Evolutionary conservation across 2,113 vertebrate genomes (phyloP).

Genomic region (Periophthalmus modestus): DNA sequence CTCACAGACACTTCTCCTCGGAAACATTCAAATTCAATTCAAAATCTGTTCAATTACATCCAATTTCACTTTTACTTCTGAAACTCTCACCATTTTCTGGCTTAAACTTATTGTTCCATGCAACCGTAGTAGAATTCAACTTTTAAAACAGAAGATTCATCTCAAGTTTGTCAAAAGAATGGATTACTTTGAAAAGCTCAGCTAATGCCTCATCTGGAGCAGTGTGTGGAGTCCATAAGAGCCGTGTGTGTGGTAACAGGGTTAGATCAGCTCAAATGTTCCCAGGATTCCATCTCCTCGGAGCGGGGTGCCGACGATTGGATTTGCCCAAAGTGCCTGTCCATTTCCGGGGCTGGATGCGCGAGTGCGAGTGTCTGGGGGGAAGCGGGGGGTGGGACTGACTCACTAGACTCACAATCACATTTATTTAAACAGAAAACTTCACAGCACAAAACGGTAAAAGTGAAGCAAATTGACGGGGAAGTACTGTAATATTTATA

Average conservation of each 20-base stretch:
- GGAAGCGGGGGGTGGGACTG: constrained; percentile 58
- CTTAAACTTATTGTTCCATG: constrained; percentile 27
- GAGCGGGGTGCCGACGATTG: constrained; percentile 73
- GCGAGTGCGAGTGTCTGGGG: constrained; percentile 69
- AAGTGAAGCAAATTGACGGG: not conserved
- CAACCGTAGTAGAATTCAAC: constrained; percentile 23
- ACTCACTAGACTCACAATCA: constrained; percentile 62
- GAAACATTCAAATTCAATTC: too few species aligned
- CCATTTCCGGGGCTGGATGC: constrained; percentile 77
- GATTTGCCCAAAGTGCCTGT: constrained; percentile 80
- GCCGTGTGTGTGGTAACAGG: constrained; percentile 72
- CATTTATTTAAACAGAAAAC: constrained; percentile 54
- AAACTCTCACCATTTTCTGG: not conserved
- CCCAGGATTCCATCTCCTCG: constrained; percentile 77
- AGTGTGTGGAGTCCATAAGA: constrained; percentile 64
- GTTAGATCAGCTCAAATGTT: constrained; percentile 80
- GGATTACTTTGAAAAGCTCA: constrained; percentile 65
- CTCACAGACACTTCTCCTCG: too few species aligned
- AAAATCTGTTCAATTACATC: too few species aligned
- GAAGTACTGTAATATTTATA: not conserved
- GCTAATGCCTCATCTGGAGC: constrained; percentile 72
- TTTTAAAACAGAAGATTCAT: constrained; percentile 55
- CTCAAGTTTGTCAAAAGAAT: constrained; percentile 55
- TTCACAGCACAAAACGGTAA: not conserved
- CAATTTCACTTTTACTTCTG: too few species aligned